Base-by-base conservation (phyloP, 2,113 vertebrate genomes). In the Gila orcuttii region DNA sequence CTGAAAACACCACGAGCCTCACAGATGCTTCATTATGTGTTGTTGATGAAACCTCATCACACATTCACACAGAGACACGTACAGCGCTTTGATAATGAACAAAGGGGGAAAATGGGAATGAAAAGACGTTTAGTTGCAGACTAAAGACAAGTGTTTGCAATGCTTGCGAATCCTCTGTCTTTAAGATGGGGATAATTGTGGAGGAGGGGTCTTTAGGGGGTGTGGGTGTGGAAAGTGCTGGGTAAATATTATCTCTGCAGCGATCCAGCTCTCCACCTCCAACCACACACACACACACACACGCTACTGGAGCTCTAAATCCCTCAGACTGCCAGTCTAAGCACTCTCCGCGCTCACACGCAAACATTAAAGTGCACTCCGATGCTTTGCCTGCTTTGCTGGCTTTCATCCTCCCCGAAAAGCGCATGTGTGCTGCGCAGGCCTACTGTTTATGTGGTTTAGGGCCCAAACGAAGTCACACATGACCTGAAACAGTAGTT, bases 301-400 rank as follows among this genome's bases (percentile, higher is more conserved):
- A 68, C 81, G 31, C 31, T 87, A 50, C 21, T 39, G 73, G 73
- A 88, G 86, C 89, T 89, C 80, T 87, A 94, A 94, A 94, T 94
- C 93, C 93, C 90, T 92, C 92, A 93, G 92, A 95, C 90, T 93
- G 93, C 92, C 91, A 89, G 87, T 92, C 91, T 93, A 94, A 94
- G 93, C 93, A 94, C 76, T 91, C 92, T 88, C 87, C 91, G 91
- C 86, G 89, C 85, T 87, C 87, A 88, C 90, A 88, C 79, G 8
- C 3, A 28, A 75, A 45, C 80, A 31, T 57, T 79, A 55, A 79
- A 55, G 57, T 42, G 57, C 75, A 59, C 75, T 57, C 23, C 13
- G 31, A 80, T 13, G 77, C 52, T 73, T 39, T 80, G 57, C 71
- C 42, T 74, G 28, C 13, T 69, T 79, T 52, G 81, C 25, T 62